Base-by-base conservation (phyloP, 2,113 vertebrate species). In the Pongo abelii region DNA sequence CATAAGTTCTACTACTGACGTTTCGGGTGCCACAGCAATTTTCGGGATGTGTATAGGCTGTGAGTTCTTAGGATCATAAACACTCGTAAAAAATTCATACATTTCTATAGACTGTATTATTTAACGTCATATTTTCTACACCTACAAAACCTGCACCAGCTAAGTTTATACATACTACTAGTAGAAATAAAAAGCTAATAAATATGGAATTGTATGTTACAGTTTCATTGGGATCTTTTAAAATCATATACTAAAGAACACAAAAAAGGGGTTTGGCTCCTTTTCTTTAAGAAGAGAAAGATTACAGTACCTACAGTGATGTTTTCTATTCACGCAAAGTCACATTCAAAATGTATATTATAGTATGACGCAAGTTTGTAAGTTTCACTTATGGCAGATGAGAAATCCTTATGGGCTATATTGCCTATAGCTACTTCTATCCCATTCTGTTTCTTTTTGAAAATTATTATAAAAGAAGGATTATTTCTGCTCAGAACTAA, bases 301-400 rank as follows among this genome's bases (percentile, higher is more conserved):
- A 96, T 64, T 43, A 91, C 43, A 1, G 0, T 75, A 14, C 27
- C 17, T 55, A 77, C 57, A 93, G 93, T 90, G 30, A 61, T 46
- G 12, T n/a, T 40, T 50, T 97, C 12, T 77, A n/a, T 95, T 77
- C 46, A 46, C 20, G 93, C 22, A 96, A 95, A 93, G 8, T 91
- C 32, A 86, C 11, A 81, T 94, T 94, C 59, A 89, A 94, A 97
- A 84, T 69, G 25, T 83, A 69, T 93, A 97, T 94, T 46, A 94
- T 22, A 74, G 8, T 4, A 75, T 38, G 16, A 17, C 30, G 48
- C 0, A 0, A 96, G 20, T 92, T 90, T 27, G 59, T 6, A 40
- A 83, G 5, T 74, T 96, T 89, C 22, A 84, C 1, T 5, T 43
- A 25, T 89, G 38, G 23, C 30, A 96, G 8, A 77, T 88, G 50